Evolutionary conservation across 2,113 vertebrate species (phyloP), one percentile per base, ranked within the genome.

Genomic region (Alaudala cheleensis): DNA sequence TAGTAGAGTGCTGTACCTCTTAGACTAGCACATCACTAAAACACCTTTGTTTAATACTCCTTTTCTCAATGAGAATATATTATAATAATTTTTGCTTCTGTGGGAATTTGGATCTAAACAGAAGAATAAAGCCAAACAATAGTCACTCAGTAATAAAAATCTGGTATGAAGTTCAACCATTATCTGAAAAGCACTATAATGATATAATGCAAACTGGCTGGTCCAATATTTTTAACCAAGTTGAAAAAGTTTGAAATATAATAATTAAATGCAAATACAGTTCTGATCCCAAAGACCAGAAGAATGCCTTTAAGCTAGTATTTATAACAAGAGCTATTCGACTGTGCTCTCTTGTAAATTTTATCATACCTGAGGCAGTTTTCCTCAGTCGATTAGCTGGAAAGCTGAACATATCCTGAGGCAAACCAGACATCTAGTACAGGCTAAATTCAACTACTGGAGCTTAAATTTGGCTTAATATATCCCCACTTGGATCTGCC

Each of bases 391-490:
- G 95, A 98, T 97, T 98, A 97, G 97, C 95, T 94, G 94, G 92
- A 95, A 90, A 96, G 98, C 98, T 97, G 97, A 95, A 98, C 98
- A 98, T 98, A 96, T 98, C 99, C 98, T 96, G 98, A 98, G 98
- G 99, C 98, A 97, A 99, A 97, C 95, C 98, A 98, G 98, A 96
- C 97, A 95, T 98, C 96, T 96, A 97, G 98, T 98, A 97, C 95
- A 90, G 98, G 98, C 98, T 98, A 98, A 98, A 98, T 98, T 98
- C 98, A 98, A 98, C 98, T 98, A 98, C 98, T 87, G 94, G 97
- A 98, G 98, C 98, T 98, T 98, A 98, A 98, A 98, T 98, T 98
- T 98, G 98, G 98, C 98, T 98, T 99, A 99, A 99, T 99, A 98
- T 98, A 99, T 99, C 98, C 99, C 99, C 98, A 98, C 98, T 98